These are phyloP conservation scores for Eristalinus aeneus DNA, from an alignment of 2,888 invertebrate genomes.

Conservation along the genomic window DNA sequence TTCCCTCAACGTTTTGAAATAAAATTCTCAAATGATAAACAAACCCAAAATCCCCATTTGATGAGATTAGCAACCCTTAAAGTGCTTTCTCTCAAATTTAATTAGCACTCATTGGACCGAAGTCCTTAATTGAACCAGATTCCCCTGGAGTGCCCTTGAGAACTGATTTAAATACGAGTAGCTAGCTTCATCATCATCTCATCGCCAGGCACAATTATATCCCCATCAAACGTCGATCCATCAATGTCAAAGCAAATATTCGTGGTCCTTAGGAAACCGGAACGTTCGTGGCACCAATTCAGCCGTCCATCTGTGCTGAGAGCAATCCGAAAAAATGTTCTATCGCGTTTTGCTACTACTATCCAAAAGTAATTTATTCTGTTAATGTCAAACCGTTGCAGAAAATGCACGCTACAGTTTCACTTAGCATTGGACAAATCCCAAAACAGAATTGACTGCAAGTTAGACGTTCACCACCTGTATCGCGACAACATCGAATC, in stretches of 20 bases:
- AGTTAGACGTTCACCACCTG: slow-evolving; percentile 23
- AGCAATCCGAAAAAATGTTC: not conserved
- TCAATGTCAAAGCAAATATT: slow-evolving; percentile 24
- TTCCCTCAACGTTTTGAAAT: no score
- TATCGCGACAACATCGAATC: slow-evolving; percentile 55
- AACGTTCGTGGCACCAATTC: slow-evolving; percentile 19
- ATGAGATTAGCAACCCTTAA: not conserved
- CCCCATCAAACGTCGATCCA: not conserved
- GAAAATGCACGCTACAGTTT: slow-evolving; percentile 37
- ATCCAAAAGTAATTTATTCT: slow-evolving; percentile 55
- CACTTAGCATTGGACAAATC: slow-evolving; percentile 32
- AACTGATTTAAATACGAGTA: no score
- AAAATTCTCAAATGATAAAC: no score
- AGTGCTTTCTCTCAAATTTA: not conserved
- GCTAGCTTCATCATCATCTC: not conserved
- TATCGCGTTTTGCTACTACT: slow-evolving; percentile 14
- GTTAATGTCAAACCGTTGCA: slow-evolving; percentile 52
- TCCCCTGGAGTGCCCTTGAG: not conserved
- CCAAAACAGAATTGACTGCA: slow-evolving; percentile 64
- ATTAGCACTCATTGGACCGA: not conserved
- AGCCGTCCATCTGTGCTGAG: slow-evolving; percentile 21
- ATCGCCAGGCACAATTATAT: not conserved
- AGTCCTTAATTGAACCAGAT: not conserved
- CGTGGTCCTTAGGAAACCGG: not conserved
- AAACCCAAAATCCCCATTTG: no score